Evolutionary conservation across 2,797 vertebrate genomes (phyloP).

Genomic region (Ataeniobius toweri): DNA sequence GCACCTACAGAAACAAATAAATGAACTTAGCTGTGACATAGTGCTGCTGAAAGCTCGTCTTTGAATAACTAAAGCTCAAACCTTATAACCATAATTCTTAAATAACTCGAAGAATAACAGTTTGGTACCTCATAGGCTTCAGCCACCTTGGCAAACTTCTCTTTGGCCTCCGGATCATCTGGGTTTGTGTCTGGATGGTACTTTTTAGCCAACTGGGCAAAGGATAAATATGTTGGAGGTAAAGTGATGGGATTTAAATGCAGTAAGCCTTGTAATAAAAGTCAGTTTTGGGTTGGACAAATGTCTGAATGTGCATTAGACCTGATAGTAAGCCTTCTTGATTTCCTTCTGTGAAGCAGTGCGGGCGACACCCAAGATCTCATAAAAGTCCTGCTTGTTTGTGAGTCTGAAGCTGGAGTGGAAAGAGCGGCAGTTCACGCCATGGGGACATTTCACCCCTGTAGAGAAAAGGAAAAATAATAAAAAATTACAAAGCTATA

Average conservation of each 20-base stretch:
- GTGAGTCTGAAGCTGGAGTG: conserved; percentile 74
- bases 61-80: not conserved
- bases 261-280: no score
- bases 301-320: conserved; percentile 41
- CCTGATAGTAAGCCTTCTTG: conserved; percentile 97
- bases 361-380: conserved; percentile 87
- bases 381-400: conserved; percentile 89
- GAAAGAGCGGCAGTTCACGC: conserved; percentile 65
- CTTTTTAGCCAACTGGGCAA: conserved; percentile 90
- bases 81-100: fast-evolving
- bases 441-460: conserved; percentile 64
- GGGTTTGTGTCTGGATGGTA: conserved; percentile 96
- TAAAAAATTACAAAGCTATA: not conserved
- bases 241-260: not conserved
- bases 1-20: conserved; percentile 77
- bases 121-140: conserved; percentile 91
- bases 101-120: not conserved
- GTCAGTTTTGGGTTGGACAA: not conserved
- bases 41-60: not conserved
- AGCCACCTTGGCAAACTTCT: conserved; percentile 93
- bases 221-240: not conserved
- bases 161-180: conserved; percentile 92
- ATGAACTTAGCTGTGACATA: not conserved
- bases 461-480: conserved; percentile 2
- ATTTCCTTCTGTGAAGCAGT: conserved; percentile 91